Percentiles rank a stretch among this genome's conserved stretches.
Conservation (phyloP, 2,113 vertebrate species). For the Bucco capensis region DNA sequence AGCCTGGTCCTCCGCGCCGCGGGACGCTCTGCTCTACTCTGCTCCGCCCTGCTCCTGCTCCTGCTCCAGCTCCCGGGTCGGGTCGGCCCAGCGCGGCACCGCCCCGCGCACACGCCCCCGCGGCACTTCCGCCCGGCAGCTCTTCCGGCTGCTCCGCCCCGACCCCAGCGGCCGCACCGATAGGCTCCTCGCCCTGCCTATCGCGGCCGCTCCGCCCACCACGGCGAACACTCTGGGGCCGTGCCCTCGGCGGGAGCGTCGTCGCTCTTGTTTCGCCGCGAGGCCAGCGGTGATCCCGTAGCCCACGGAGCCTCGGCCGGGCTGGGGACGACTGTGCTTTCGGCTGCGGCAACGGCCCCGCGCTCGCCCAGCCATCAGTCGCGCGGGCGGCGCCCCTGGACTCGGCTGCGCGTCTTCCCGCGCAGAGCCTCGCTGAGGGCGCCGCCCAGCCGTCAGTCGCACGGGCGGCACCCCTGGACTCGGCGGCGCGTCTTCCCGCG, state of each 20-base stretch:
- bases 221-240: fast-evolving
- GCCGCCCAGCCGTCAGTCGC: no score
- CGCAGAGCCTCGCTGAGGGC: no score
- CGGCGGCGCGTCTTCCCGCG: no score
- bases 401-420: no score
- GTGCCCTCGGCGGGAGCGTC: fast-evolving
- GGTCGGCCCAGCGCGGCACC: neutral
- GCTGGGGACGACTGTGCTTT: fast-evolving
- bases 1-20: neutral
- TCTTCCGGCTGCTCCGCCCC: neutral
- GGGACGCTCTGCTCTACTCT: no score
- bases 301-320: no score
- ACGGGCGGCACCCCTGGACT: neutral
- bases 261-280: neutral
- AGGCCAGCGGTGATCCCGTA: no score
- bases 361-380: no score
- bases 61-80: no score
- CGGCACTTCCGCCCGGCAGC: neutral
- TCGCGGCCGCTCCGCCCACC: neutral
- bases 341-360: neutral
- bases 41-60: neutral
- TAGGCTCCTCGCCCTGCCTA: neutral
- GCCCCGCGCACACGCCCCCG: neutral
- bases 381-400: neutral
- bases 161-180: fast-evolving